Evolutionary conservation across 2,888 invertebrate genomes (phyloP).

Genomic region (Capitulum mitella): DNA sequence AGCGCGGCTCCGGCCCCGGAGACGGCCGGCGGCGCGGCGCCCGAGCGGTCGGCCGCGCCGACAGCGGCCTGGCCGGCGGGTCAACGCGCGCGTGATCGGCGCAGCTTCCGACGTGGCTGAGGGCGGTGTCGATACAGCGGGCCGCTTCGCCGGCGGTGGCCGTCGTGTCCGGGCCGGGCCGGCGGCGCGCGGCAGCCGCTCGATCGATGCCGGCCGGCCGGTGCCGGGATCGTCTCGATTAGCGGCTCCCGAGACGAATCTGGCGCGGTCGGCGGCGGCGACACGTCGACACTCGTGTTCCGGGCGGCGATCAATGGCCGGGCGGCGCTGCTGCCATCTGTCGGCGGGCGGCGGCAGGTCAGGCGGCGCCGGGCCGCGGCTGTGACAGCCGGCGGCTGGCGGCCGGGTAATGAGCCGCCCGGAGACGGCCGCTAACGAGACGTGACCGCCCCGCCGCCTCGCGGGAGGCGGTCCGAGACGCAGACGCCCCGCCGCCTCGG

Average conservation of each 20-base stretch:
- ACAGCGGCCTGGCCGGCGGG: too few relatives aligned
- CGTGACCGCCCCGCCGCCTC: background rate
- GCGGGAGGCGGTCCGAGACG: background rate
- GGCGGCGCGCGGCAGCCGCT: too few relatives aligned
- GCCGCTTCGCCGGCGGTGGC: background rate
- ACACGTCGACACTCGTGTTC: background rate
- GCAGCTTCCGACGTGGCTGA: too few relatives aligned
- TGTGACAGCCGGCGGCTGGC: background rate
- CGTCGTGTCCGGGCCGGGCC: background rate
- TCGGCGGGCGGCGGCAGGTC: background rate
- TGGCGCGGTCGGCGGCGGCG: background rate
- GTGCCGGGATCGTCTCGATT: conserved; percentile 14
- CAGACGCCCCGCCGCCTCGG: background rate
- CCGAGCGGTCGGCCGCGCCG: too few relatives aligned
- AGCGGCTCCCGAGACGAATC: conserved; percentile 3
- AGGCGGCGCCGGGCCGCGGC: background rate
- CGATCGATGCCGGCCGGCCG: background rate
- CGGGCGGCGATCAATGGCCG: background rate
- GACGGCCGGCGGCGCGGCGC: too few relatives aligned
- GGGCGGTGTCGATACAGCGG: too few relatives aligned
- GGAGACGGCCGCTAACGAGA: background rate
- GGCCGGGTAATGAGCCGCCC: background rate
- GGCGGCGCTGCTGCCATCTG: background rate
- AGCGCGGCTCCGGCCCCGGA: too few relatives aligned
- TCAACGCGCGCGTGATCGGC: too few relatives aligned